Conservation (phyloP, 1,140 invertebrate genomes). For the Drosophila lini region DNA sequence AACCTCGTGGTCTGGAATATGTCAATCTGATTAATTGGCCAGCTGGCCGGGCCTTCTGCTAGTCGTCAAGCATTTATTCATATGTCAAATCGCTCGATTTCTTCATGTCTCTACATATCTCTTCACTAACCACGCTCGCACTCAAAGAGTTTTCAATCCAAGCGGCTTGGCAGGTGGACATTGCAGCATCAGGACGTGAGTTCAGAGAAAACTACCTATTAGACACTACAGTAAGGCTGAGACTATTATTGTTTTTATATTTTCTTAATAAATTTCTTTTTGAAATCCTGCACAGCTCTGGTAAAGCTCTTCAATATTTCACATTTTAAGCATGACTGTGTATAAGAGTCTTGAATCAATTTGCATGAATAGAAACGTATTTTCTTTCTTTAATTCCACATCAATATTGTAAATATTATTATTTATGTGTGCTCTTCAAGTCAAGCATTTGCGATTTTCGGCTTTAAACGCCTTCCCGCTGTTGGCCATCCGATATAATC, state of each 20-base stretch:
- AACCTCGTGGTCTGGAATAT: slow-evolving; percentile 17
- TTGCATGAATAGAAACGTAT: slow-evolving; percentile 2
- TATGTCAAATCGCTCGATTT: slow-evolving; percentile 17
- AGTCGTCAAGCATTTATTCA: slow-evolving; percentile 47
- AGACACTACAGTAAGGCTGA: slow-evolving; percentile 22
- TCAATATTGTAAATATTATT: too few relatives aligned
- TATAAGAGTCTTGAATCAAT: background rate
- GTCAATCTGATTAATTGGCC: slow-evolving; percentile 67
- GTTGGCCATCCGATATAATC: slow-evolving; percentile 41
- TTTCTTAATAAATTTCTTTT: background rate
- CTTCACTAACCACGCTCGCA: background rate
- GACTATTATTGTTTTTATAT: background rate
- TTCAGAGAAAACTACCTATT: slow-evolving; percentile 40
- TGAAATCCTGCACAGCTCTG: slow-evolving; percentile 7
- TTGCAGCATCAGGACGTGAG: slow-evolving; percentile 34
- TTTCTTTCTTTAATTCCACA: background rate
- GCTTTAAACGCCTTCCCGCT: slow-evolving; percentile 11
- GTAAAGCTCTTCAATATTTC: slow-evolving; percentile 6
- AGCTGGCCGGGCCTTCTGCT: slow-evolving; percentile 38
- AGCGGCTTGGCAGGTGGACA: slow-evolving; percentile 38
- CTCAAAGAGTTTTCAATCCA: slow-evolving; percentile 20
- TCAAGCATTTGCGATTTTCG: background rate
- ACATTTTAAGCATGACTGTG: slow-evolving; percentile 7
- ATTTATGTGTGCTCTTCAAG: background rate
- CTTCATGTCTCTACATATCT: slow-evolving; percentile 7